Base-by-base conservation (phyloP, 2,113 vertebrate genomes). In the Percina caprodes region DNA sequence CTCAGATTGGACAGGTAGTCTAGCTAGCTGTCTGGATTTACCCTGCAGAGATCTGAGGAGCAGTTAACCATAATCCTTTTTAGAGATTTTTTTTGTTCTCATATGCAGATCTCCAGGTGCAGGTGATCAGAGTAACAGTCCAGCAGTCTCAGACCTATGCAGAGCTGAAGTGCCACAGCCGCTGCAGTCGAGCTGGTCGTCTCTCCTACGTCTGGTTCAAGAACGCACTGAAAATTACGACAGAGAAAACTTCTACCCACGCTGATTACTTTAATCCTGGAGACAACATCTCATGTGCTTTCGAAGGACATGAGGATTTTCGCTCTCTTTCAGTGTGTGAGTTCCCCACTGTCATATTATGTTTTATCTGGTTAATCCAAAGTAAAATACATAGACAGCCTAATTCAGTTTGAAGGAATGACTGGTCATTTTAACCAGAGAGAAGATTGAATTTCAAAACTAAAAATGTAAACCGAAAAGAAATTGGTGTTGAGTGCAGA, bases 151-250 rank as follows among this genome's bases (percentile, higher is more conserved):
- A 9, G 26, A 42, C 9, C 3, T 0, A 19, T 1, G n/a, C 35
- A 13, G 35, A 63, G 19, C 67, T 79, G 48, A 18, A 5, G 35
- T 79, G 77, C 55, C 10, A 13, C 2, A 71, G 24, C 24, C 35
- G 68, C 39, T 79, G 77, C 19, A 1, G 14, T 63, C 19, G 2
- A 14, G 3, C 19, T 3, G 67, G 3, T 56, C 19, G 0, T 72
- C 19, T 6, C 12, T 63, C 58, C 30, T 72, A 35, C 26, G 10
- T 79, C 51, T 79, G 77, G 77, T 72, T 24, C 51, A 58, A 48
- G 42, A 79, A 72, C 6, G 24, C 24, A 65, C 0, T 19, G 19
- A 55, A 46, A 71, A 18, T 12, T 2, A 39, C 0, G 21, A 4
- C 6, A 0, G 21, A 5, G 30, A 9, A 33, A 9, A 26, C n/a